Evolutionary conservation across 2,113 vertebrate genomes (phyloP).

Genomic region (Anarrhichthys ocellatus): DNA sequence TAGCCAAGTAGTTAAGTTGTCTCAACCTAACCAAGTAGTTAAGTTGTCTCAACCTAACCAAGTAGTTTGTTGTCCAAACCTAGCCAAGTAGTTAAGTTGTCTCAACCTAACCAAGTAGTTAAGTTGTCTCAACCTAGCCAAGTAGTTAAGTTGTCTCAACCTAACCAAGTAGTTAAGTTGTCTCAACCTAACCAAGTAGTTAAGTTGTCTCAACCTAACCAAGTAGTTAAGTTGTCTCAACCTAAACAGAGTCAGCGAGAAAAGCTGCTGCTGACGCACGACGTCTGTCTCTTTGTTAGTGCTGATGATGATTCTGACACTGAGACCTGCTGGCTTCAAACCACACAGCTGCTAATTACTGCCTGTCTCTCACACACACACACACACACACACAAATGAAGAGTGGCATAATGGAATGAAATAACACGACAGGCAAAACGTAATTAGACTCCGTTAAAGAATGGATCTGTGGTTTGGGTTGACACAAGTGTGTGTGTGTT

Average conservation of each 20-base stretch:
- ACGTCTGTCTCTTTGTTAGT: constrained; percentile 12
- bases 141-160: no score
- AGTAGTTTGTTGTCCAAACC: no score
- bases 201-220: no score
- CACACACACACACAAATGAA: neutral
- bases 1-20: no score
- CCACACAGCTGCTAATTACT: neutral
- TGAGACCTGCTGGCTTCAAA: constrained; percentile 24
- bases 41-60: no score
- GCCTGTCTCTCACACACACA: neutral
- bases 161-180: no score
- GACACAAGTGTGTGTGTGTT: neutral
- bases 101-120: no score
- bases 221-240: no score
- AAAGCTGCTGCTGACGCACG: neutral
- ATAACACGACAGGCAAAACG: constrained; percentile 15
- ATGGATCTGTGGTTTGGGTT: constrained; percentile 14
- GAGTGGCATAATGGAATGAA: neutral
- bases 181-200: no score
- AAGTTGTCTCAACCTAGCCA: no score
- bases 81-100: no score
- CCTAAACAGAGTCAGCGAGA: neutral
- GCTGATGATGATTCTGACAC: constrained; percentile 30
- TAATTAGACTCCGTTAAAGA: constrained; percentile 3
- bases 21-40: no score